These are phyloP conservation scores for Podarcis siculus DNA, from an alignment of 2,797 vertebrate species.

Conservation along the genomic window DNA sequence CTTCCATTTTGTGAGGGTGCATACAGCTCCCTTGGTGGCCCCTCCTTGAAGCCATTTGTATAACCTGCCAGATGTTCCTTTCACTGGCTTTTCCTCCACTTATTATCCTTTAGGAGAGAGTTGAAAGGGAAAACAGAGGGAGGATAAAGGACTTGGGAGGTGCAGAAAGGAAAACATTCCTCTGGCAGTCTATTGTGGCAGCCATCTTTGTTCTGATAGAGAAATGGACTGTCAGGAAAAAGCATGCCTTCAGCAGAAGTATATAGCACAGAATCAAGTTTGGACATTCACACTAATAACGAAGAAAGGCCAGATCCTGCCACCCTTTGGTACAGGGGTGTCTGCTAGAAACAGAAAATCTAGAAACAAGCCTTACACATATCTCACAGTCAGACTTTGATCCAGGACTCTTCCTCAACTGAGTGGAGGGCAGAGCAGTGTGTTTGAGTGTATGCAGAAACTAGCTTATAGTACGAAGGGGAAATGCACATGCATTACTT, in stretches of 20 bases:
- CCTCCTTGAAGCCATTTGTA: conserved; percentile 58
- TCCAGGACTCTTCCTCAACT: neutral
- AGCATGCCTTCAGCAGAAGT: neutral
- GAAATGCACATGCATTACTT: too few species aligned
- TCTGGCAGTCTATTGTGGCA: conserved; percentile 9
- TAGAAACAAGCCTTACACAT: neutral
- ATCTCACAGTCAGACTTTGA: neutral
- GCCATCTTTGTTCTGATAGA: conserved; percentile 35
- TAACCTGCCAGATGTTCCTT: conserved; percentile 60
- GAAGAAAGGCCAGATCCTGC: conserved; percentile 19
- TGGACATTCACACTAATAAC: neutral
- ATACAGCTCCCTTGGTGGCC: neutral
- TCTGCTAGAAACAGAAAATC: neutral
- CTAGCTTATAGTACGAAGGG: too few species aligned
- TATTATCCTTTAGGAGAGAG: conserved; percentile 36
- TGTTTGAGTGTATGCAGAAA: too few species aligned
- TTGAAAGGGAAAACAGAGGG: neutral
- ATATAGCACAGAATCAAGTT: conserved; percentile 8
- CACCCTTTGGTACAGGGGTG: neutral
- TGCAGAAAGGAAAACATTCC: neutral
- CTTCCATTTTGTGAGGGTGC: conserved; percentile 43
- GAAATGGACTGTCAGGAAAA: conserved; percentile 34
- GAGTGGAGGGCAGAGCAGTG: too few species aligned
- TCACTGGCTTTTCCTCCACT: conserved; percentile 40
- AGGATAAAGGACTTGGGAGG: conserved; percentile 13